Base-by-base conservation (phyloP, 2,888 invertebrate genomes). In the Lepeophtheirus nordmannii region DNA sequence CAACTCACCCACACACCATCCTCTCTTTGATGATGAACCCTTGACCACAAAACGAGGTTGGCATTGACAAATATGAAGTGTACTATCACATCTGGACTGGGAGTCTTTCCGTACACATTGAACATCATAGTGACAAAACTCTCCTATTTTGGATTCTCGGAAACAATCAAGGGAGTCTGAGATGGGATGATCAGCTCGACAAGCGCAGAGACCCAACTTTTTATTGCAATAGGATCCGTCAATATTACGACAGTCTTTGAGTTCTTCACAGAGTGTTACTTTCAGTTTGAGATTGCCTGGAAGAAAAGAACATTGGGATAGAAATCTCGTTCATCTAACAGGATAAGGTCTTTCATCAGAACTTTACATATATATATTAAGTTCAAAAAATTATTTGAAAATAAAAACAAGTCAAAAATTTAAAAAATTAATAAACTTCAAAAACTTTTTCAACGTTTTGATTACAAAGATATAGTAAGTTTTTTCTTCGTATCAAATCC, bases 1-100 rank as follows among this genome's bases (percentile, higher is more conserved):
- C 39, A 39, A 62, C 62, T 62, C 30, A 62, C 62, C 22, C 8
- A 62, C 62, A 62, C 62, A 62, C 62, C 62, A 40, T 10, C n/a
- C 17, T 39, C 30, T 17, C 2, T 46, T 46, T 40, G 20, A 20
- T n/a, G 38, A 17, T 9, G 20, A 38, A 1, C 40, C 10, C 17
- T 62, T 17, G 17, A 23, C 62, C n/a, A 39, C 40, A 62, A 14
- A 62, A n/a, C 40, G 38, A 1, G 62, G 40, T 40, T 62, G 62
- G 62, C 62, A 62, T 40, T 62, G 22, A 7, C 62, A 62, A 9
- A 62, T 20, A 62, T 62, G 39, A 20, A 62, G 30, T 12, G 39
- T 46, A 3, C 38, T 20, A 62, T 62, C 41, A 46, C 62, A 62
- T 40, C 30, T 62, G 39, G 41, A 40, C 11, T 62, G 39, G 40